Evolutionary conservation across 64 coral and sea anemone genomes (phyloP).

Genomic region (Stylophora pistillata): DNA sequence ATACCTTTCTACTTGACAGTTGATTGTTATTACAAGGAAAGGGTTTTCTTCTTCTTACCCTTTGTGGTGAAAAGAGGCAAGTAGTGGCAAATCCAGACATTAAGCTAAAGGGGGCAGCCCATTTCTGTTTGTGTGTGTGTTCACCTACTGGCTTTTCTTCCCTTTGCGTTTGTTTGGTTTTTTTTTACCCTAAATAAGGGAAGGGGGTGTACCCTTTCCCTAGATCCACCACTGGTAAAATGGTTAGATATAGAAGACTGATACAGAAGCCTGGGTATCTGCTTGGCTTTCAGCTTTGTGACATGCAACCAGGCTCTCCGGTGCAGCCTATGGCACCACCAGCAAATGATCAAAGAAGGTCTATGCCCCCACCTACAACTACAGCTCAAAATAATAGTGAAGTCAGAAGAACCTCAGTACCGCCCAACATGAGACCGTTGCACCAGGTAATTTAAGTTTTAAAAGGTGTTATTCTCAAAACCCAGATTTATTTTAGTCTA

Average conservation of each 20-base stretch:
- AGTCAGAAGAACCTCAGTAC: slow-evolving; percentile 29
- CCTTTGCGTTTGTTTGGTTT: not conserved
- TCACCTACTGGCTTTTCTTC: too few species aligned
- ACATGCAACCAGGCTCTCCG: not conserved
- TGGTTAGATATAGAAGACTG: too few species aligned
- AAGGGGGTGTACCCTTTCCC: too few species aligned
- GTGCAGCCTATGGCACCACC: not conserved
- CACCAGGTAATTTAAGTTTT: not conserved
- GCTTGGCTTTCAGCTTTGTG: slow-evolving; percentile 10
- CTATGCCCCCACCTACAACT: slow-evolving; percentile 9
- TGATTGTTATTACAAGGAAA: too few species aligned
- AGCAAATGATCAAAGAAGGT: slow-evolving; percentile 3
- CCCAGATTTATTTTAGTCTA: too few species aligned
- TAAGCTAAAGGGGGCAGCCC: too few species aligned
- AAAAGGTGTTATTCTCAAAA: not conserved
- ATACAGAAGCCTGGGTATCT: not conserved
- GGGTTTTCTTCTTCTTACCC: too few species aligned
- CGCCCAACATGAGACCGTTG: slow-evolving; percentile 14
- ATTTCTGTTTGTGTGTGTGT: too few species aligned
- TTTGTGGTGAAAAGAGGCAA: too few species aligned
- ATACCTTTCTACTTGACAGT: not conserved
- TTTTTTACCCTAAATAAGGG: not conserved
- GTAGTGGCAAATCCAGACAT: too few species aligned
- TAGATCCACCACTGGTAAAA: too few species aligned
- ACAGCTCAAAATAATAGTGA: not conserved